Evolutionary conservation across 2,113 vertebrate species (phyloP), one percentile per base, ranked within the genome.

Genomic region (Hassar affinis): DNA sequence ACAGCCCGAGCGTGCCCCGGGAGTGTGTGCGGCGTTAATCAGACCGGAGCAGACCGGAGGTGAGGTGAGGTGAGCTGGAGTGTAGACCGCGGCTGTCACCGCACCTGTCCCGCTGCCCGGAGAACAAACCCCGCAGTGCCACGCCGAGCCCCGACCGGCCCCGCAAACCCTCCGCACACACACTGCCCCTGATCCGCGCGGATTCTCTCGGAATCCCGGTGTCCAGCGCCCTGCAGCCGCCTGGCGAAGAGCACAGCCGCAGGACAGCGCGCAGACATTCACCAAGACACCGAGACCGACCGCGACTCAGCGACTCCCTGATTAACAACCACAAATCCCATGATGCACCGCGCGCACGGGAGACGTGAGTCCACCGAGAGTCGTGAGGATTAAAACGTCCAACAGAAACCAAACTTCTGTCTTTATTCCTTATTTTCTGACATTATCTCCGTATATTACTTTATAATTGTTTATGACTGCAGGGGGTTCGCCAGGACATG

Each of bases 311-410:
- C 47, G 81, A 64, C 18, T 68, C 30, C 30, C 59, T 54, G 12
- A 12, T 9, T 8, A 49, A 51, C 6, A 68, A 91, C 89, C 88
- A 15, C 91, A 90, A 88, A 85, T 90, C 91, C 92, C 91, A 87
- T 20, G 78, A 87, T 92, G 90, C 91, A 83, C 4, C 78, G 84
- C 85, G 27, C 10, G 59, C 30, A 42, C 35, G 22, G 30, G 14
- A 12, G 51, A 4, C 68, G 57, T 74, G 45, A n/a, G n/a, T 11
- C 30, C 57, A 35, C 33, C 14, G 30, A 62, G 64, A 71, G 22
- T 20, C 66, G 1, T 11, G n/a, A 45, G 0, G 35, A 9, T 30
- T 17, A 27, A 81, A 45, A 42, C 38, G 33, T 2, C 11, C 18
- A 33, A 11, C 74, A 20, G 51, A 76, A 54, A 2, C 10, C 12